Evolutionary conservation across 2,888 invertebrate genomes (phyloP).

Genomic region (Aspidapion aeneum): DNA sequence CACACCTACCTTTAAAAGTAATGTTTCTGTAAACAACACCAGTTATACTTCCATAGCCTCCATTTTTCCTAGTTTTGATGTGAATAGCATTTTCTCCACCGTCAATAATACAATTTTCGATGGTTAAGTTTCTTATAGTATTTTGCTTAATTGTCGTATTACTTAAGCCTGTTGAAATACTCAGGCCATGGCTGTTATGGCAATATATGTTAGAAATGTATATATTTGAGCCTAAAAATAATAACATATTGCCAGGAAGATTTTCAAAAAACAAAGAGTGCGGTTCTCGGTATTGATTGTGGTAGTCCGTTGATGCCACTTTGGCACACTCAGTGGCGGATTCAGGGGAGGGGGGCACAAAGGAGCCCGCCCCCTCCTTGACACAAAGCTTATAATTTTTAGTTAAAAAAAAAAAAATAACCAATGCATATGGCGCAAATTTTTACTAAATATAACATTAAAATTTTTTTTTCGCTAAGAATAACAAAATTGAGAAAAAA

Average conservation of each 20-base stretch:
- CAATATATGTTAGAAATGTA: not conserved
- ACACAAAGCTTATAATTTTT: no score
- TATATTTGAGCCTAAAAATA: not conserved
- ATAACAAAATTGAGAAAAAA: no score
- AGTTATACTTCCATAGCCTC: not conserved
- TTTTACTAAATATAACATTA: no score
- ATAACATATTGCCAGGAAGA: no score
- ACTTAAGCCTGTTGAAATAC: not conserved
- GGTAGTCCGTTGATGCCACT: not conserved
- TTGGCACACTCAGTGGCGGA: no score
- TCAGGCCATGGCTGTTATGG: not conserved
- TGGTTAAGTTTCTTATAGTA: not conserved
- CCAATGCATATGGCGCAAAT: no score
- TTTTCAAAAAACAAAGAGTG: constrained; percentile 20
- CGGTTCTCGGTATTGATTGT: not conserved
- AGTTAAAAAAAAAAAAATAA: no score
- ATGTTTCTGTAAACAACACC: not conserved
- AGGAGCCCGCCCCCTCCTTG: no score
- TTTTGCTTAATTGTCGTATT: not conserved
- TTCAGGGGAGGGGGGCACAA: no score
- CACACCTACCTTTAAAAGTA: not conserved
- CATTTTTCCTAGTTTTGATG: not conserved
- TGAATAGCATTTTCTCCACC: not conserved
- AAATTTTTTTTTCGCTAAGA: no score
- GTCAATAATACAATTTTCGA: not conserved